Percentiles rank a stretch among this genome's conserved stretches.
Conservation (phyloP, 2,113 vertebrate species). For the Microcebus ravelobensis region DNA sequence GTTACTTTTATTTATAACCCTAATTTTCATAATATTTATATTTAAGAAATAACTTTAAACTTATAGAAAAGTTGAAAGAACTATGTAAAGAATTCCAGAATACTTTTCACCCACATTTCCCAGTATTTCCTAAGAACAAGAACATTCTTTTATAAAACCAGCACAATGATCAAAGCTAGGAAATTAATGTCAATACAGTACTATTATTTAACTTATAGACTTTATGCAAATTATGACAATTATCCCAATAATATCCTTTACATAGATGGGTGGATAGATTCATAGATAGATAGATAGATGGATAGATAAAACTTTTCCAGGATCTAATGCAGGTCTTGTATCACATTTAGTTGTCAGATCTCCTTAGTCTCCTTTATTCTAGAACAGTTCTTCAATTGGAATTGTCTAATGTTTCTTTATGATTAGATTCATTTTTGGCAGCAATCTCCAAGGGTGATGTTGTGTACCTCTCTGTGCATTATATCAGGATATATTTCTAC, state of each 20-base stretch:
- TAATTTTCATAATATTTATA: constrained; percentile 13
- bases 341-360: background rate
- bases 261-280: too few relatives aligned
- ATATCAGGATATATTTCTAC: background rate
- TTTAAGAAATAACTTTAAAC: constrained; percentile 42
- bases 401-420: background rate
- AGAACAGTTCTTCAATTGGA: background rate
- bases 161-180: background rate
- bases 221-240: background rate
- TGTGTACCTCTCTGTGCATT: background rate
- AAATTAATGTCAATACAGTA: background rate
- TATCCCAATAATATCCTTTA: background rate
- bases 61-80: background rate
- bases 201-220: background rate
- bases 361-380: constrained; percentile 17
- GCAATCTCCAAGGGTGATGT: background rate
- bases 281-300: background rate
- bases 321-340: background rate
- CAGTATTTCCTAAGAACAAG: constrained; percentile 30
- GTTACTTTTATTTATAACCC: background rate
- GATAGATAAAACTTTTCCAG: background rate
- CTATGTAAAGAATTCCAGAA: background rate
- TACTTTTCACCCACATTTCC: background rate
- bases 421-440: background rate
- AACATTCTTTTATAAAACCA: background rate